These are phyloP conservation scores for Darevskia nairensis DNA, from an alignment of 2,797 vertebrate genomes.

Conservation along the genomic window DNA sequence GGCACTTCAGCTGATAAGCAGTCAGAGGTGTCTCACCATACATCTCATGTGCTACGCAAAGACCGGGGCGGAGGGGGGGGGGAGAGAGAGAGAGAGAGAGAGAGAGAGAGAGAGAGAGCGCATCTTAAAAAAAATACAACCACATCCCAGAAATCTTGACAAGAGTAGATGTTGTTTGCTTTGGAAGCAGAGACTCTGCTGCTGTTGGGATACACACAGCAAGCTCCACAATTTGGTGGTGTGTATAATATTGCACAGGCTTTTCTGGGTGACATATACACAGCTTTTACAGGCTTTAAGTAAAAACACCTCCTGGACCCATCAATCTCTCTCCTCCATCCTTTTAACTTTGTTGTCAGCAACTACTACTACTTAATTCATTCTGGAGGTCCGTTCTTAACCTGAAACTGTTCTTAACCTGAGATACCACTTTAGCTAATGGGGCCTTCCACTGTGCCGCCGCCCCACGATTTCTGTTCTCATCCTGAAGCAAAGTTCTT, in stretches of 20 bases:
- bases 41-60: neutral
- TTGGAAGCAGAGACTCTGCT: neutral
- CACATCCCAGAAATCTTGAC: constrained; percentile 5
- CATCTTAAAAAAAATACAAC: neutral
- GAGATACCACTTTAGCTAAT: too few relatives aligned
- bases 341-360: constrained; percentile 25
- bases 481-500: too few relatives aligned
- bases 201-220: neutral
- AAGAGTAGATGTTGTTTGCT: constrained; percentile 11
- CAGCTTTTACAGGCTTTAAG: neutral
- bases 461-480: too few relatives aligned
- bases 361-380: neutral
- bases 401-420: too few relatives aligned
- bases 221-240: neutral
- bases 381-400: too few relatives aligned
- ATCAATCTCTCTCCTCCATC: neutral
- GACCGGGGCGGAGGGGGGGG: neutral
- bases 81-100: too few relatives aligned
- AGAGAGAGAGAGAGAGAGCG: too few relatives aligned
- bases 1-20: constrained; percentile 6
- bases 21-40: neutral
- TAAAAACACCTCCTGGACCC: constrained; percentile 6
- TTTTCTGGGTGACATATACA: neutral
- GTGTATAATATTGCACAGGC: neutral
- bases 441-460: too few relatives aligned